phyloP scores from a whole-genome alignment of 35 echinoderm and acorn worm species.

The Lytechinus pictus region DNA sequence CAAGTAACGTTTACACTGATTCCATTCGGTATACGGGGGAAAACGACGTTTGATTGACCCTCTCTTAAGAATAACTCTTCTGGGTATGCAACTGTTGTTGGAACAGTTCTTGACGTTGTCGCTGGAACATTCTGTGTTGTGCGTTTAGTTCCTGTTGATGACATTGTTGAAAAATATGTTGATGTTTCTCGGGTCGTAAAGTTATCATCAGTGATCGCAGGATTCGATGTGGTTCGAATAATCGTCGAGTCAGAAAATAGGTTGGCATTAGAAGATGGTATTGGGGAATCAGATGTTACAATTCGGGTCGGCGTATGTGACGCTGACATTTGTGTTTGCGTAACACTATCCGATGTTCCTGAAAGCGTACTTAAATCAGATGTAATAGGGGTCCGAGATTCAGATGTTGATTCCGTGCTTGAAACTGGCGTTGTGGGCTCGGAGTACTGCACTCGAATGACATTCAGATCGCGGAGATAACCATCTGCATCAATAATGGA shows the following conservation, averaged over 20 bases:
- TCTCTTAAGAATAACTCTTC: neutral
- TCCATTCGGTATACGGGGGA: neutral
- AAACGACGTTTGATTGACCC: neutral
- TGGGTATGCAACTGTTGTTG: neutral
- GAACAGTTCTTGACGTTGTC: neutral
- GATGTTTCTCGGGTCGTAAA: neutral
- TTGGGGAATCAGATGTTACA: neutral
- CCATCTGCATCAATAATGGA: neutral
- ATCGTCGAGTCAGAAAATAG: neutral
- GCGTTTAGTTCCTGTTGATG: neutral
- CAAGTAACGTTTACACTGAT: neutral
- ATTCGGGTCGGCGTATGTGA: neutral
- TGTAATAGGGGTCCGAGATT: too few relatives aligned
- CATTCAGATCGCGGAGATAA: neutral
- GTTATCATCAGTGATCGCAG: neutral
- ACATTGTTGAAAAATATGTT: neutral
- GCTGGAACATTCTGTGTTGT: neutral
- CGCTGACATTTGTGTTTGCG: neutral
- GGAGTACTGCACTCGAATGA: neutral
- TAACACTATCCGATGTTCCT: too few relatives aligned
- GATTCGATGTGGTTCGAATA: neutral
- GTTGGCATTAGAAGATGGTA: neutral
- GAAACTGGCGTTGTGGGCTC: neutral
- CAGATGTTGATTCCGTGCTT: too few relatives aligned
- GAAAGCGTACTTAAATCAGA: too few relatives aligned